Conservation (phyloP, 2,888 invertebrate genomes). For the Melinaea marsaeus region DNA sequence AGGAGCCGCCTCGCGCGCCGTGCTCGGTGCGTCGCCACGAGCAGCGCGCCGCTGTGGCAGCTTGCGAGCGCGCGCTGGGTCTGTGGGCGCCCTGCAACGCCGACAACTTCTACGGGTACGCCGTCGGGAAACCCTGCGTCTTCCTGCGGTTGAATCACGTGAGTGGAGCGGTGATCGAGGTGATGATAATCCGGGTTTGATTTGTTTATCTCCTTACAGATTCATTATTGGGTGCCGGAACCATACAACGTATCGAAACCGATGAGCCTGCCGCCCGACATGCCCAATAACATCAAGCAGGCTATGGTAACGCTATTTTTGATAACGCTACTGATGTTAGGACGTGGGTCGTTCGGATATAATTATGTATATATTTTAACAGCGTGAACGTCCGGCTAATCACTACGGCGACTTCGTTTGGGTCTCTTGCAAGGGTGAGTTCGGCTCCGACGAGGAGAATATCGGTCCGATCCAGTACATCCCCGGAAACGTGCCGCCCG, state of each 20-base stretch:
- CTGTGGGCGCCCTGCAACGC: constrained; percentile 79
- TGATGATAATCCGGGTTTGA: neutral
- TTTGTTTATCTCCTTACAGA: constrained; percentile 68
- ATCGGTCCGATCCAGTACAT: constrained; percentile 84
- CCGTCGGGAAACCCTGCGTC: constrained; percentile 85
- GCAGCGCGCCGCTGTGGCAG: constrained; percentile 51
- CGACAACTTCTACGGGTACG: constrained; percentile 84
- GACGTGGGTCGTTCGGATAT: no score
- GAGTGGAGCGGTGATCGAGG: constrained; percentile 30
- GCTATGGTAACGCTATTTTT: constrained; percentile 72
- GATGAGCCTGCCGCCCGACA: constrained; percentile 80
- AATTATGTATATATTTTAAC: constrained; percentile 5
- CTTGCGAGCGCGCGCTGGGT: constrained; percentile 59
- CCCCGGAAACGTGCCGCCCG: constrained; percentile 79
- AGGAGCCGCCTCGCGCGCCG: constrained; percentile 64
- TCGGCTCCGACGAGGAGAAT: constrained; percentile 85
- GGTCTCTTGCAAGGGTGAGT: constrained; percentile 90
- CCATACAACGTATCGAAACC: constrained; percentile 83
- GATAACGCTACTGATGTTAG: constrained; percentile 23
- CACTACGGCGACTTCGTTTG: constrained; percentile 82
- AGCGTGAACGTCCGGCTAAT: constrained; percentile 56
- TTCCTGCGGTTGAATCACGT: constrained; percentile 85
- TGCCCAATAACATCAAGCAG: constrained; percentile 84
- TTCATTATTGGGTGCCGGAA: constrained; percentile 91
- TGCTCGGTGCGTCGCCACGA: constrained; percentile 60